A percentile compares a stretch with the other conserved stretches of the same genome.
Evolutionary conservation across 2,888 invertebrate species (phyloP).

Genomic region (Tinea trinotella): DNA sequence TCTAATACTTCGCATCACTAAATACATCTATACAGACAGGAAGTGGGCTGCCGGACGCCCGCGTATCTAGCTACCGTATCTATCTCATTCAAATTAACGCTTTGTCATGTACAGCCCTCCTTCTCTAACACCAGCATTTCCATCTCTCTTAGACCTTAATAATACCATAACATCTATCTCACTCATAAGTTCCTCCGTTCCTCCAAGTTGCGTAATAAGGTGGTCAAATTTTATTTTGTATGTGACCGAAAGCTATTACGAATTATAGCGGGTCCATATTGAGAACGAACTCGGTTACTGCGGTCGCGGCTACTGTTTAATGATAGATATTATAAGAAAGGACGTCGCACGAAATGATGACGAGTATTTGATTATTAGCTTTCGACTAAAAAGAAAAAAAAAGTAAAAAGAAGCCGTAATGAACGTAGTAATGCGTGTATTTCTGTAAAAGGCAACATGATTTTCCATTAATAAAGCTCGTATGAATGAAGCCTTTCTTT

Average conservation of each 20-base stretch:
- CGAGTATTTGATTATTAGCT: constrained; percentile 14
- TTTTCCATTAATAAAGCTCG: background rate
- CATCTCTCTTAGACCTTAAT: constrained; percentile 27
- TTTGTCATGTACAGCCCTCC: constrained; percentile 44
- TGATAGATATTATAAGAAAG: constrained; percentile 34
- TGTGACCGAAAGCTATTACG: constrained; percentile 41
- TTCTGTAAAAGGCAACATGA: background rate
- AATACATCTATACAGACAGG: constrained; percentile 33
- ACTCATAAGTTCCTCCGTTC: constrained; percentile 30
- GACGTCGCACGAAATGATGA: constrained; percentile 6
- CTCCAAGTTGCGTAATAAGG: constrained; percentile 53
- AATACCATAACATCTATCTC: constrained; percentile 27
- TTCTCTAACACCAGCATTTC: constrained; percentile 30
- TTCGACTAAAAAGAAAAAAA: background rate
- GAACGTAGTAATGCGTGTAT: background rate
- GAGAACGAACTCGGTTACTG: constrained; percentile 33
- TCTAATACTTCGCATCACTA: constrained; percentile 1
- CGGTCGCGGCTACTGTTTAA: constrained; percentile 42
- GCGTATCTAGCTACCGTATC: constrained; percentile 62
- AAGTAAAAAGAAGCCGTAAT: background rate
- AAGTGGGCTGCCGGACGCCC: constrained; percentile 55
- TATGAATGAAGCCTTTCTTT: constrained; percentile 7
- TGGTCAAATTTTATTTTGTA: constrained; percentile 59
- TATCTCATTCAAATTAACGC: constrained; percentile 54
- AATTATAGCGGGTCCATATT: constrained; percentile 51